Evolutionary conservation across 2,113 vertebrate species (phyloP).

Genomic region (Ciconia boyciana): DNA sequence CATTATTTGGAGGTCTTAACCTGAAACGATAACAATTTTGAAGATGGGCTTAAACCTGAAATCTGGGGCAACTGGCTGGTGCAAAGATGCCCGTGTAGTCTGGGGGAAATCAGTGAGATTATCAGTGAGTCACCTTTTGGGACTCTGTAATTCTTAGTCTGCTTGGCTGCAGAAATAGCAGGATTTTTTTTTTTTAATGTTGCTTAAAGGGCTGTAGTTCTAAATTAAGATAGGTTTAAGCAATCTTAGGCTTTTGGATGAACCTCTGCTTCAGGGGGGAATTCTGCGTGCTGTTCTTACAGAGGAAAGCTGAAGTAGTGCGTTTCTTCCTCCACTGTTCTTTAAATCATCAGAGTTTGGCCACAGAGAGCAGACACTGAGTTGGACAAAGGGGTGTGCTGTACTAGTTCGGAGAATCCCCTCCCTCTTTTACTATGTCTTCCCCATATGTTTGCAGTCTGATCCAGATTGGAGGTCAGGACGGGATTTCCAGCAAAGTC

Average conservation of each 20-base stretch:
- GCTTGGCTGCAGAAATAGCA: neutral
- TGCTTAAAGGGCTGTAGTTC: neutral
- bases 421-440: neutral
- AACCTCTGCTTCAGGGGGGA: neutral
- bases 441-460: no score
- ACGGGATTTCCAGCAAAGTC: neutral
- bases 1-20: neutral
- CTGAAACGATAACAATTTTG: neutral
- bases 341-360: neutral
- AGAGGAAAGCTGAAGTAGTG: neutral
- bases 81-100: neutral
- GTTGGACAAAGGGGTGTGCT: neutral
- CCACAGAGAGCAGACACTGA: neutral
- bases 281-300: neutral
- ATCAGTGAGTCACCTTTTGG: neutral
- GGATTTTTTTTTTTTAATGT: neutral
- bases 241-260: neutral
- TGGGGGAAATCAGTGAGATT: neutral
- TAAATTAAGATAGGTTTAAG: neutral
- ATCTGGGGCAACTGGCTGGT: neutral
- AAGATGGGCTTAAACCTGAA: neutral
- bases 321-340: neutral
- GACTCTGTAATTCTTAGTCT: neutral
- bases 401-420: neutral
- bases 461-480: neutral